Base-by-base conservation (phyloP, 35 echinoderm and acorn worm genomes). In the Ophiothrix spiculata region DNA sequence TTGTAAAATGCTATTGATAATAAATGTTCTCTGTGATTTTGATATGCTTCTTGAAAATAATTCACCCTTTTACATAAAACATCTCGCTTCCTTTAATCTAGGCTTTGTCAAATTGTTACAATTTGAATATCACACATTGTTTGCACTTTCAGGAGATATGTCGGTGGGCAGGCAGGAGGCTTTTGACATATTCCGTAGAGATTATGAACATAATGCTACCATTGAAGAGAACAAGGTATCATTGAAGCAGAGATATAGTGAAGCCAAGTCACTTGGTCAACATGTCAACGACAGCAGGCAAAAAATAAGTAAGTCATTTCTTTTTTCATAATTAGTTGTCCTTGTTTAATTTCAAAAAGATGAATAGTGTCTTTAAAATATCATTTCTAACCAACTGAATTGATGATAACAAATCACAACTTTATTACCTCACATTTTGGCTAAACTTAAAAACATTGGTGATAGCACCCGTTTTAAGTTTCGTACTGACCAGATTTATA, bases 121-220 rank as follows among this genome's bases (percentile, higher is more conserved):
- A 10, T 19, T 49, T 69, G 23, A n/a, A n/a, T n/a, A n/a, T n/a
- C n/a, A n/a, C 36, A 79, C 10, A 79, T 38, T 79, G 77, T 39
- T 79, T 79, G 21, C 16, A 79, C 15, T 4, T 38, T 0, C 36
- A 94, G 92, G 96, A 76, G 96, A 99, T 36, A 94, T 99, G 92
- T 90, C 96, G 4, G 86, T 99, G 37, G 96, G 96, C 2, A 60
- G 96, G 64, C 96, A 99, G 76, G 96, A 99, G 81, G 96, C 96
- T 3, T 99, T 94, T 94, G 96, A 99, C 34, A 99, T 99, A 41
- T 99, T 94, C 77, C 54, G 89, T 8, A 73, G 89, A 78, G 96
- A 99, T 74, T 99, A 99, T 76, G 4, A 34, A 37, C 86, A 99
- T 39, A 99, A 99, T 54, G 37, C 41, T 32, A 76, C 88, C 31